These are phyloP conservation scores for Habropoda laboriosa DNA, from an alignment of 1,140 invertebrate species.

Conservation along the genomic window DNA sequence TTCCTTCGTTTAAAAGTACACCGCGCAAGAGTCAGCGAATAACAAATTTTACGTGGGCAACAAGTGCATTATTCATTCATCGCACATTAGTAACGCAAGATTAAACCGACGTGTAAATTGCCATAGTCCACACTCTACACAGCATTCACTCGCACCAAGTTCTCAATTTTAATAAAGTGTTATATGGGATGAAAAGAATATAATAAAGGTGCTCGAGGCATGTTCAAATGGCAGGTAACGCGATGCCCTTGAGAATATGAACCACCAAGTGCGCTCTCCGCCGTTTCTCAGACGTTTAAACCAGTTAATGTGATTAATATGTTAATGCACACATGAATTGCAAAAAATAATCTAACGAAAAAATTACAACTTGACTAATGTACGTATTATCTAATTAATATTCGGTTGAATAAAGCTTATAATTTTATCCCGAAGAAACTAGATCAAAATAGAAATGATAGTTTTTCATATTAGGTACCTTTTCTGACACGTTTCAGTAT, in stretches of 20 bases:
- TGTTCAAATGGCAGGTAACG: not conserved
- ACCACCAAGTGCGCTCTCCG: not conserved
- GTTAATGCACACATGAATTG: too few species aligned
- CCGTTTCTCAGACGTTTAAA: too few species aligned
- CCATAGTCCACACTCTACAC: not conserved
- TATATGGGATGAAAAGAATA: not conserved
- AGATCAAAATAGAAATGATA: too few species aligned
- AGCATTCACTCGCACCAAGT: conserved; percentile 2
- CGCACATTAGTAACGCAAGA: conserved; percentile 5
- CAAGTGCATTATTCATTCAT: conserved; percentile 4
- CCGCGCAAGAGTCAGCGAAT: not conserved
- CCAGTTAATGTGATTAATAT: too few species aligned
- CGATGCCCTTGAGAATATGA: not conserved
- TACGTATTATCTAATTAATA: too few species aligned
- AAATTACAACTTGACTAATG: too few species aligned
- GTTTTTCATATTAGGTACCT: too few species aligned
- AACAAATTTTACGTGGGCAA: not conserved
- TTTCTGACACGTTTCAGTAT: too few species aligned
- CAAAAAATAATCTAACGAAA: too few species aligned
- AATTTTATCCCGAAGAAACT: too few species aligned
- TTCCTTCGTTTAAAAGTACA: not conserved
- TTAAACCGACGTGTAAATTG: conserved; percentile 3
- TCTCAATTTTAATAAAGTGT: conserved; percentile 1
- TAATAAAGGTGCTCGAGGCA: conserved; percentile 4
- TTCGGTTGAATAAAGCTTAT: too few species aligned